phyloP scores from a whole-genome alignment of 2,888 invertebrate genomes.

The Pristionchus arcanus region DNA sequence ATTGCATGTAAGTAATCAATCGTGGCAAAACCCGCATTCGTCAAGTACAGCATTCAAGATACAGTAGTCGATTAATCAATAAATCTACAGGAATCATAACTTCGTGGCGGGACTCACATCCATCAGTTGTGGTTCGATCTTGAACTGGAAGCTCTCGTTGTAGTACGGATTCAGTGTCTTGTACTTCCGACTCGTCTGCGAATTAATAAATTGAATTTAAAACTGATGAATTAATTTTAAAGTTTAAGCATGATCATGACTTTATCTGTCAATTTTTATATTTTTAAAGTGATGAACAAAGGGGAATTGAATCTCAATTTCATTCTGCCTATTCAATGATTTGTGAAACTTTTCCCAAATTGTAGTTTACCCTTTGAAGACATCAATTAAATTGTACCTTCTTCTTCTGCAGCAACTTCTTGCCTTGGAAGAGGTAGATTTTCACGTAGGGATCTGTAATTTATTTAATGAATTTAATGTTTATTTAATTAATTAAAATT shows the following conservation, averaged over 20 bases:
- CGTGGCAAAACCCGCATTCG: not conserved
- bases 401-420: conserved; percentile 77
- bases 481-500: not conserved
- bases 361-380: too few relatives aligned
- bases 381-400: conserved; percentile 58
- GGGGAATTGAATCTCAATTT: not conserved
- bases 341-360: not conserved
- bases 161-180: conserved; percentile 77
- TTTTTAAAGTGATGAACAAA: not conserved
- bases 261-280: not conserved
- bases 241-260: not conserved
- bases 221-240: not conserved
- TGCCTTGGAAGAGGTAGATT: conserved; percentile 77
- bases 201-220: not conserved
- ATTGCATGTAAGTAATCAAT: too few relatives aligned
- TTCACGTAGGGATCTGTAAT: conserved; percentile 79
- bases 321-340: not conserved
- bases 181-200: conserved; percentile 74
- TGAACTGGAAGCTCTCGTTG: conserved; percentile 79
- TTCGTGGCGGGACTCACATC: conserved; percentile 60
- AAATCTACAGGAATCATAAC: not conserved
- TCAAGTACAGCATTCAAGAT: not conserved
- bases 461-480: not conserved
- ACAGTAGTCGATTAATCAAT: not conserved
- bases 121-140: conserved; percentile 75